Base-by-base conservation (phyloP, 2,888 invertebrate genomes). In the Lepidochrysops patricia region DNA sequence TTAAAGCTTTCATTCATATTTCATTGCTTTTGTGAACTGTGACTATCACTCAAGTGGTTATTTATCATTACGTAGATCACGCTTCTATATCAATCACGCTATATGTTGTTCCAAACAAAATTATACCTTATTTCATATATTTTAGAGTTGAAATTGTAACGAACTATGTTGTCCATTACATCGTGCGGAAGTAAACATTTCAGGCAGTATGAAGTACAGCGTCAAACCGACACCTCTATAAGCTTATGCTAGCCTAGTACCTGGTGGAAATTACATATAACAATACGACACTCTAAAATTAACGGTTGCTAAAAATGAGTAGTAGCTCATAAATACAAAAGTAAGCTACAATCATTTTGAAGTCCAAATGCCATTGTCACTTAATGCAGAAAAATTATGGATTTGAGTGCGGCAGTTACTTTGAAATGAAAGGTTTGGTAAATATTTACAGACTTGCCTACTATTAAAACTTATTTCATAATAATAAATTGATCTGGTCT, bases 1-100 rank as follows among this genome's bases (percentile, higher is more conserved):
- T 9, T 43, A 15, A 13, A 43, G 37, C 15, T 43, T 19, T 19
- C 23, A 43, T 43, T 43, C 23, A 43, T 43, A 23, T 43, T 23
- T 43, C 43, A 15, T 43, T 43, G 7, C 43, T 7, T 43, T 43
- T 43, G 12, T 23, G 43, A 43, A 4, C 19, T 19, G 43, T 9
- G 43, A 43, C 43, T 12, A 43, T 43, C 43, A 19, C 43, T 43
- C 19, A 43, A 43, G 43, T 43, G 43, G 19, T 43, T 43, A 43
- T 43, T 43, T 43, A 43, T 43, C 43, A 43, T 43, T 43, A n/a
- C 19, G 43, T 43, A 43, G 37, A 43, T 43, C 37, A 43, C 43
- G 23, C 43, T 43, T 13, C 37, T 43, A 43, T 43, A 43, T 43
- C 19, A 43, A 43, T 43, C 43, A 43, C 43, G 43, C 43, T 43